Evolutionary conservation across 2,888 invertebrate genomes (phyloP), one percentile per base, ranked within the genome.

Genomic region (Thera obeliscata): DNA sequence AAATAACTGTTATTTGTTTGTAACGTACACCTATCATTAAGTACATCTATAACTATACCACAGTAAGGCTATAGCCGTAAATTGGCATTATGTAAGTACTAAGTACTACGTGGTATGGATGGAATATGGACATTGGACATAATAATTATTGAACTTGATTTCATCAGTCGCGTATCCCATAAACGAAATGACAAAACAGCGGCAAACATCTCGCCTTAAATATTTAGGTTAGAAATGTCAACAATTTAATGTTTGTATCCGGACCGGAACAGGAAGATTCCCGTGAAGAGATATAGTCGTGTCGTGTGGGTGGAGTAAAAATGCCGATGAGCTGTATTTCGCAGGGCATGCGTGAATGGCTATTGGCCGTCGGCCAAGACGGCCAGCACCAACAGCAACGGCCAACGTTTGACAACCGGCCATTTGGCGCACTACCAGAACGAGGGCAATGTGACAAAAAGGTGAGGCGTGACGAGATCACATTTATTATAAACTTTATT

Each of bases 221-320:
- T 65, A 70, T 72, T 61, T 56, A 61, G 70, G 60, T 70, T 66
- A 68, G 59, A 59, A 67, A 71, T 68, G 71, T 74, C 64, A 52
- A 61, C 49, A 67, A 67, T 69, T 71, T 74, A 74, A 72, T 63
- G 56, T 55, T 61, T 63, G 54, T 61, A 63, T 64, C 71, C 73
- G 78, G 69, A 83, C 85, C 88, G 90, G 90, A 91, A 90, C 85
- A 87, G 87, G 87, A 87, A 87, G 84, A 81, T 80, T 80, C 77
- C 77, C 77, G 76, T 71, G 74, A 74, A 73, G 72, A 76, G 74
- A 79, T 78, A 73, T 78, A 72, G 75, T 57, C 67, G 75, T 70
- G 75, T 57, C 66, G 75, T 70, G 84, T 86, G 76, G 81, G 84
- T 79, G 75, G 77, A 79, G 76, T 73, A 64, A 71, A 22, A 52